Evolutionary conservation across 2,888 invertebrate genomes (phyloP).

Genomic region (Diplazon laetatorius): DNA sequence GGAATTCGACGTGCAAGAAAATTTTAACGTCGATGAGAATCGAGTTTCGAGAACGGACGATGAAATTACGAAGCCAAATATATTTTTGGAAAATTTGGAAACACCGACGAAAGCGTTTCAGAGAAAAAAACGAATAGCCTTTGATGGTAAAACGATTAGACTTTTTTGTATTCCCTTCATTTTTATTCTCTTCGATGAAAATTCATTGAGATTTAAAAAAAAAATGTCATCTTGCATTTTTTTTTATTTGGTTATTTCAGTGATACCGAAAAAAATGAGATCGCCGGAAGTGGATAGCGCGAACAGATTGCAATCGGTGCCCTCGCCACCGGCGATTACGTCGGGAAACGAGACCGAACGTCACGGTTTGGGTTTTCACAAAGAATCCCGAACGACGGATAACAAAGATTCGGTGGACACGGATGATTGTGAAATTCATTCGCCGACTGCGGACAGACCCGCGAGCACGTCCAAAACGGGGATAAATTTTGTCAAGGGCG

Average conservation of each 20-base stretch:
- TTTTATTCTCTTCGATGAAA: conserved; percentile 3
- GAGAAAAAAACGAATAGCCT: conserved; percentile 84
- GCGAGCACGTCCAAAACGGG: conserved; percentile 52
- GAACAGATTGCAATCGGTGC: conserved; percentile 58
- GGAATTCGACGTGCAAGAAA: conserved; percentile 58
- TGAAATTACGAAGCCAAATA: conserved; percentile 72
- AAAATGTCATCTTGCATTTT: conserved; percentile 21
- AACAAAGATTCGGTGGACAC: conserved; percentile 46
- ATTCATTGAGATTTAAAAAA: no score
- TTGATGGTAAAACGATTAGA: conserved; percentile 76
- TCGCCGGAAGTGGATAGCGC: conserved; percentile 60
- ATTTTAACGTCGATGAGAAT: conserved; percentile 43
- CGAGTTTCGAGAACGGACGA: conserved; percentile 61
- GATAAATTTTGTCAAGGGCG: conserved; percentile 71
- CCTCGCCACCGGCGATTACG: conserved; percentile 39
- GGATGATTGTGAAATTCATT: conserved; percentile 54
- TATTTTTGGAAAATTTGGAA: conserved; percentile 78
- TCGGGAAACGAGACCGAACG: conserved; percentile 72
- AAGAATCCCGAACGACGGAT: conserved; percentile 67
- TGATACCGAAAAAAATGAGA: conserved; percentile 71
- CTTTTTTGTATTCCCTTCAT: no score
- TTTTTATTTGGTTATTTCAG: conserved; percentile 65
- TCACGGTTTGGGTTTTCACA: conserved; percentile 80
- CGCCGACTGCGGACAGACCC: conserved; percentile 49
- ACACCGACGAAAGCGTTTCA: conserved; percentile 83